Conservation (phyloP, 2,797 vertebrate genomes). For the Holocentrus rufus region DNA sequence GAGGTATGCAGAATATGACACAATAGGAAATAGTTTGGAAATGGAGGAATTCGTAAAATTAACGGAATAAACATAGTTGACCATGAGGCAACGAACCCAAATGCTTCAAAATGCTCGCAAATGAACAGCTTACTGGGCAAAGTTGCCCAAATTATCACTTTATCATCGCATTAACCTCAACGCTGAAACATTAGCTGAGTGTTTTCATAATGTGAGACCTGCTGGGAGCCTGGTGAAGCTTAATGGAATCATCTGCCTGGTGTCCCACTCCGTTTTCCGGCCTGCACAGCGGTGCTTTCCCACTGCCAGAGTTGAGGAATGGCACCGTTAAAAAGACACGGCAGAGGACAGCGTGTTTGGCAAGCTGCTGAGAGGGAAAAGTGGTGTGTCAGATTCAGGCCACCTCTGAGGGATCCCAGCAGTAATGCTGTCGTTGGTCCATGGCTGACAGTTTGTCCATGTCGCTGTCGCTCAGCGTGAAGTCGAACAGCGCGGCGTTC, state of each 20-base stretch:
- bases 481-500: conserved; percentile 82
- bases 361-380: too few relatives aligned
- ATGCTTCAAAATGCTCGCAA: not conserved
- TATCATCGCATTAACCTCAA: not conserved
- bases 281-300: not conserved
- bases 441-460: conserved; percentile 77
- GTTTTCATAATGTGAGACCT: not conserved
- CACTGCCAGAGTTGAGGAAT: not conserved
- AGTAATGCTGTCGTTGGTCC: conserved; percentile 80
- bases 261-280: too few relatives aligned
- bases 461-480: conserved; percentile 75
- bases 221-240: too few relatives aligned
- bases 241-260: too few relatives aligned
- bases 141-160: not conserved
- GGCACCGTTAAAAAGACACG: not conserved
- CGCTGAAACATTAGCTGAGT: not conserved
- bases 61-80: not conserved
- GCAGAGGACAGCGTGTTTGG: too few relatives aligned
- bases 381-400: conserved; percentile 70
- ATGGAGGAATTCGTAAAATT: not conserved
- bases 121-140: not conserved
- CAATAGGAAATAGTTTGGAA: too few relatives aligned
- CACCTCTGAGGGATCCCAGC: conserved; percentile 82
- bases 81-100: not conserved
- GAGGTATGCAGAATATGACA: too few relatives aligned